Evolutionary conservation across 2,113 vertebrate genomes (phyloP).

Genomic region (Antidorcas marsupialis): DNA sequence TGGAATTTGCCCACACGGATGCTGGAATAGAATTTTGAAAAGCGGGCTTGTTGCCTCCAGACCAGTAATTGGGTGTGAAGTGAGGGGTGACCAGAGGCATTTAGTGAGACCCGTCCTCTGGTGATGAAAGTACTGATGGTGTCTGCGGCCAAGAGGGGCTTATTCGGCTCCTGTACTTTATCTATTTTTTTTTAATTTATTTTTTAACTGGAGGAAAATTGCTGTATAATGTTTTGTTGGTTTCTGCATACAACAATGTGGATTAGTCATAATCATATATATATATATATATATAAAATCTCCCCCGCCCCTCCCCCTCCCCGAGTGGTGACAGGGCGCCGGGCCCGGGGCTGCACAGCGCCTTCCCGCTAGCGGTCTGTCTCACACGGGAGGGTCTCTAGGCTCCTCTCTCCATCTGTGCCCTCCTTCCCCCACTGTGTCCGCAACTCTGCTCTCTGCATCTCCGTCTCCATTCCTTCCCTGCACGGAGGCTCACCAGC

Average conservation of each 20-base stretch:
- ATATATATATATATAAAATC: not conserved
- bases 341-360: accelerated
- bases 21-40: not conserved
- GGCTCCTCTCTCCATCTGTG: not conserved
- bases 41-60: not conserved
- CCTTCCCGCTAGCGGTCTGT: not conserved
- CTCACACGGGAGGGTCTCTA: too few relatives aligned
- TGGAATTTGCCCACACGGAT: not conserved
- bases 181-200: not conserved
- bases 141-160: not conserved
- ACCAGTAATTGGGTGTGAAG: not conserved
- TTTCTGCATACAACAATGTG: not conserved
- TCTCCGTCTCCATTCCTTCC: not conserved
- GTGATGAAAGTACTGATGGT: not conserved
- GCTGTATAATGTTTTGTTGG: not conserved
- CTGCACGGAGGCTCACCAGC: not conserved
- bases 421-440: not conserved
- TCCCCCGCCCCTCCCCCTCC: accelerated
- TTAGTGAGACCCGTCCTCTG: not conserved
- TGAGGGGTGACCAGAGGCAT: not conserved
- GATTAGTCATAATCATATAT: not conserved
- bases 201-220: not conserved
- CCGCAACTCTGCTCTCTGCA: not conserved
- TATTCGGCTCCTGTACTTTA: not conserved
- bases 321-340: accelerated